Evolutionary conservation across 2,888 invertebrate species (phyloP), one percentile per base, ranked within the genome.

Genomic region (Noctua janthina): DNA sequence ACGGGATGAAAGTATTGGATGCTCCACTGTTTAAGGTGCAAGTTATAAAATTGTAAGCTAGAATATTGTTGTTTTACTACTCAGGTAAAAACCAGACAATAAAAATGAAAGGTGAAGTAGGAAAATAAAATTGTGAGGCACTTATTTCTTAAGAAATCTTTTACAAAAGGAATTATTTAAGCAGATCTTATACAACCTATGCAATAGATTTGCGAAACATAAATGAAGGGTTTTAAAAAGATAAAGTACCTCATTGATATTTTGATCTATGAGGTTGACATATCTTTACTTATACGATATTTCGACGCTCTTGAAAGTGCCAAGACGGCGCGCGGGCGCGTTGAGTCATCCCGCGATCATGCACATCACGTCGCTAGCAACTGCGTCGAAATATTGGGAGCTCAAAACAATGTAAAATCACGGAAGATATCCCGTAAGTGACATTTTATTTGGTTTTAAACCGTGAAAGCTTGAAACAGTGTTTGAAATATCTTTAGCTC

Each of bases 1-100:
- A 76, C 67, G 64, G 20, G 49, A 76, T 71, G 35, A 68, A 81
- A 68, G 54, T 78, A 88, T 76, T 86, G 68, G 46, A 72, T 68
- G 72, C 20, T 69, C 11, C 20, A 35, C 20, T 72, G 29, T 72
- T 72, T 39, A 17, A 64, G 35, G 23, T 2, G 15, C 43, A 66
- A 59, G 15, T 51, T 49, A 6, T 54, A 39, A 68, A 76, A 39
- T 76, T 59, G 43, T 35, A 56, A 69, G n/a, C 15, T 23, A 13
- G 35, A 35, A 43, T 66, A 70, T 66, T 59, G 20, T 35, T 49
- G 39, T 69, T 84, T 64, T 49, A 54, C 46, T 67, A 7, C n/a
- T 39, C 23, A 49, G 29, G 15, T 54, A n/a, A 23, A 43, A 49
- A 35, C 4, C 2, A 62, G 10, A 23, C 49, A 66, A 54, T 54